These are phyloP conservation scores for Drosophila fungiperda DNA, from an alignment of 2,888 invertebrate genomes.

Conservation along the genomic window DNA sequence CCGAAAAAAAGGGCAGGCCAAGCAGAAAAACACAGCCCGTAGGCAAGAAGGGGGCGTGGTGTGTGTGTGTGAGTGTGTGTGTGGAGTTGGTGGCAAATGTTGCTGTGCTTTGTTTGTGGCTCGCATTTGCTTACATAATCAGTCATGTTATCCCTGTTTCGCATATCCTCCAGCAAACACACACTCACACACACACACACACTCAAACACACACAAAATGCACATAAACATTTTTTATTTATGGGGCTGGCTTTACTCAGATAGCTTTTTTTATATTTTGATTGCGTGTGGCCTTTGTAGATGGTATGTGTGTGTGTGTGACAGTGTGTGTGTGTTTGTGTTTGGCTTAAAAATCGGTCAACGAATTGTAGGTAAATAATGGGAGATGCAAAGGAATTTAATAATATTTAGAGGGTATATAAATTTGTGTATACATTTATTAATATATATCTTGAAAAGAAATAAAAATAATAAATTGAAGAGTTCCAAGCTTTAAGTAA, in stretches of 20 bases:
- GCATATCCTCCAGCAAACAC: constrained; percentile 43
- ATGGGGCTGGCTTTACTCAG: constrained; percentile 52
- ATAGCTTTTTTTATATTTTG: constrained; percentile 63
- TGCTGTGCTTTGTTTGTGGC: constrained; percentile 44
- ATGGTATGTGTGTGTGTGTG: constrained; percentile 10
- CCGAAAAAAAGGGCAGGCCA: constrained; percentile 67
- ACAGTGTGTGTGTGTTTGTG: constrained; percentile 18
- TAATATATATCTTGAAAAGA: not conserved
- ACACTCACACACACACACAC: constrained; percentile 11
- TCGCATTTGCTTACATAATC: constrained; percentile 77
- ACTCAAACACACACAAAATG: constrained; percentile 21
- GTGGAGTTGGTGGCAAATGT: constrained; percentile 23
- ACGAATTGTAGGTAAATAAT: constrained; percentile 22
- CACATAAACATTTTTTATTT: constrained; percentile 68
- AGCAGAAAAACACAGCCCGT: constrained; percentile 52
- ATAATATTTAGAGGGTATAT: not conserved
- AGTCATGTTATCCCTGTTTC: constrained; percentile 80
- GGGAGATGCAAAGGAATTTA: constrained; percentile 15
- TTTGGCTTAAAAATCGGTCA: constrained; percentile 48
- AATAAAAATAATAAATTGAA: not conserved
- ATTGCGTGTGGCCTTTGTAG: constrained; percentile 43
- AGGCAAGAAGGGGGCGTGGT: constrained; percentile 9
- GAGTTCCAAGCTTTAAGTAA: not conserved
- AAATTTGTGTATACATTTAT: not conserved
- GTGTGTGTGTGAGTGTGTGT: not conserved